Evolutionary conservation across 92 coral and sea anemone species (phyloP).

Genomic region (Epizoanthus ramosus): DNA sequence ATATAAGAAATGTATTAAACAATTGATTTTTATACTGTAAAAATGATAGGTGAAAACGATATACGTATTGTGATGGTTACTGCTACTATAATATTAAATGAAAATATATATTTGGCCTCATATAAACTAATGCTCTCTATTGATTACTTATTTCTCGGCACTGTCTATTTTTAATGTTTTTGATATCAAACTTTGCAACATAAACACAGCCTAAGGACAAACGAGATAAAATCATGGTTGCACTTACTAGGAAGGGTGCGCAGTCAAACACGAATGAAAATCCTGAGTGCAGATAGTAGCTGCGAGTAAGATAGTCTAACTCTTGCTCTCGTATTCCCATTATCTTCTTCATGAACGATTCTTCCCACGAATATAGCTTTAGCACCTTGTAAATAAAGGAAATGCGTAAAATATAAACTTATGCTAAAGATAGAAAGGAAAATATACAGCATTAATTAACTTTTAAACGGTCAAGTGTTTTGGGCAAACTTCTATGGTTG

Average conservation of each 20-base stretch:
- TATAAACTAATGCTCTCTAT: too few relatives aligned
- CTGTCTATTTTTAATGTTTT: too few relatives aligned
- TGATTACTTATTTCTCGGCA: too few relatives aligned
- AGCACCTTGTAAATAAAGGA: slow-evolving; percentile 59
- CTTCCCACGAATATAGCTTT: slow-evolving; percentile 95
- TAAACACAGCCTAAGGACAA: background rate
- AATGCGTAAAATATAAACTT: background rate
- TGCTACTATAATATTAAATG: too few relatives aligned
- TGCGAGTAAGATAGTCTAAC: slow-evolving; percentile 61
- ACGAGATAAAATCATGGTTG: background rate
- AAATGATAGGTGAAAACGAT: too few relatives aligned
- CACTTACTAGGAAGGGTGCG: slow-evolving; percentile 87
- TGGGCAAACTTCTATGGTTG: too few relatives aligned
- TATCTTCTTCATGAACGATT: slow-evolving; percentile 81
- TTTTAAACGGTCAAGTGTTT: too few relatives aligned
- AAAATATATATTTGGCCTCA: too few relatives aligned
- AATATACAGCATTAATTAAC: background rate
- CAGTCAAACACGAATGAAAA: slow-evolving; percentile 71
- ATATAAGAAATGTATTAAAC: too few relatives aligned
- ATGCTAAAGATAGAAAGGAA: background rate
- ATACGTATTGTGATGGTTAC: too few relatives aligned
- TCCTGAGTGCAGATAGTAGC: slow-evolving; percentile 66
- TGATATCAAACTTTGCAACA: background rate
- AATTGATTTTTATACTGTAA: too few relatives aligned
- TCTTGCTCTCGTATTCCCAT: slow-evolving; percentile 72